Evolutionary conservation across 1,140 invertebrate genomes (phyloP).

Genomic region (Procambarus clarkii): DNA sequence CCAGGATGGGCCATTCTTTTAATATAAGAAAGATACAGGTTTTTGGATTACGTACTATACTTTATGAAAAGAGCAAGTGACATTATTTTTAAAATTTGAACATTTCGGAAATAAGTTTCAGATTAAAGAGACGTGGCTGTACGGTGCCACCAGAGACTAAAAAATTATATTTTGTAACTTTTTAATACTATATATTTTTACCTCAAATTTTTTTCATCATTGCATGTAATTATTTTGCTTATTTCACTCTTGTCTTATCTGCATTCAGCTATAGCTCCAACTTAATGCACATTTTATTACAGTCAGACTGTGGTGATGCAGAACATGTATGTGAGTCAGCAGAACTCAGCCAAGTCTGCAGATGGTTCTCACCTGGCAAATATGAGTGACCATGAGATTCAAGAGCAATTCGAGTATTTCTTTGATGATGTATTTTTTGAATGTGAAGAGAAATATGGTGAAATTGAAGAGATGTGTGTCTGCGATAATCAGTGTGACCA

Average conservation of each 20-base stretch:
- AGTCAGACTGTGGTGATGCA: slow-evolving; percentile 72
- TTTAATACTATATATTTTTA: too few species aligned
- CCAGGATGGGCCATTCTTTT: too few species aligned
- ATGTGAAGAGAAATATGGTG: slow-evolving; percentile 72
- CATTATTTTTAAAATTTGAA: too few species aligned
- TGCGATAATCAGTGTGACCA: slow-evolving; percentile 72
- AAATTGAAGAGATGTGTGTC: slow-evolving; percentile 72
- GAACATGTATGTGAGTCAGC: slow-evolving; percentile 72
- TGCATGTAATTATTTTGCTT: not conserved
- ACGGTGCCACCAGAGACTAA: too few species aligned
- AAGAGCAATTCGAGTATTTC: slow-evolving; percentile 72
- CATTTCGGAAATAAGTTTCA: too few species aligned
- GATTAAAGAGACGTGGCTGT: too few species aligned
- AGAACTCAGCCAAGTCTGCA: slow-evolving; percentile 70
- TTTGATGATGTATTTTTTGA: slow-evolving; percentile 72
- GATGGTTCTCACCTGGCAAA: slow-evolving; percentile 71
- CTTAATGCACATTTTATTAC: slow-evolving; percentile 1
- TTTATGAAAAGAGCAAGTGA: too few species aligned
- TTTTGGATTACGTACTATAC: too few species aligned
- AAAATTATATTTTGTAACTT: too few species aligned
- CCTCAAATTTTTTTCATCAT: too few species aligned
- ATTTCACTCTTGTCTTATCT: not conserved
- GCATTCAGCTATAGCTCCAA: not conserved
- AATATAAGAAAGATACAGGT: too few species aligned
- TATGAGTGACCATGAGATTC: slow-evolving; percentile 73